Percentiles rank a stretch among this genome's conserved stretches.
Evolutionary conservation across 2,888 invertebrate species (phyloP).

Genomic region (Apodemia mormo): DNA sequence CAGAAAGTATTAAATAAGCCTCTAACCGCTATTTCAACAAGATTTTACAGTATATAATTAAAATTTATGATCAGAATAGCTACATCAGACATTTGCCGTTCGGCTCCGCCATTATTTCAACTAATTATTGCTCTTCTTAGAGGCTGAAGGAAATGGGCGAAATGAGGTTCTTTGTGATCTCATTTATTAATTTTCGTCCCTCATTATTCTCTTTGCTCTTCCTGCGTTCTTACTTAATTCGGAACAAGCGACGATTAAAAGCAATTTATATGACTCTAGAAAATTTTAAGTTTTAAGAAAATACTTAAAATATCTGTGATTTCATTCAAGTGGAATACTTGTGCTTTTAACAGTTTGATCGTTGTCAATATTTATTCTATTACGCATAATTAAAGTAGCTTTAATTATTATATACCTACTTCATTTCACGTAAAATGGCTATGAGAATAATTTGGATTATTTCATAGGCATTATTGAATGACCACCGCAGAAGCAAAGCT

Average conservation of each 20-base stretch:
- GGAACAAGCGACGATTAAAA: conserved; percentile 15
- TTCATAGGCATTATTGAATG: no score
- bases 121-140: conserved; percentile 63
- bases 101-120: conserved; percentile 48
- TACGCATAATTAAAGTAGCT: no score
- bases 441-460: no score
- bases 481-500: no score
- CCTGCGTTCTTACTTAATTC: conserved; percentile 16
- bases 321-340: conserved; percentile 1
- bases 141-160: conserved; percentile 62
- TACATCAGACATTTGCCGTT: conserved; percentile 1
- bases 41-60: background rate
- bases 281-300: conserved; percentile 6
- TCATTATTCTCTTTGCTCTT: conserved; percentile 53
- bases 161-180: conserved; percentile 73
- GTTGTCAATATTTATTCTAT: background rate
- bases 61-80: background rate
- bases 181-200: conserved; percentile 58
- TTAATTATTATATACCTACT: no score
- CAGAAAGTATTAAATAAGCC: no score
- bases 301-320: background rate
- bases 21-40: no score
- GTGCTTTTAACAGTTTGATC: background rate
- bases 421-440: no score
- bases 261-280: conserved; percentile 16